Evolutionary conservation across 2,888 invertebrate genomes (phyloP).

Genomic region (Galerucella nymphaeae): DNA sequence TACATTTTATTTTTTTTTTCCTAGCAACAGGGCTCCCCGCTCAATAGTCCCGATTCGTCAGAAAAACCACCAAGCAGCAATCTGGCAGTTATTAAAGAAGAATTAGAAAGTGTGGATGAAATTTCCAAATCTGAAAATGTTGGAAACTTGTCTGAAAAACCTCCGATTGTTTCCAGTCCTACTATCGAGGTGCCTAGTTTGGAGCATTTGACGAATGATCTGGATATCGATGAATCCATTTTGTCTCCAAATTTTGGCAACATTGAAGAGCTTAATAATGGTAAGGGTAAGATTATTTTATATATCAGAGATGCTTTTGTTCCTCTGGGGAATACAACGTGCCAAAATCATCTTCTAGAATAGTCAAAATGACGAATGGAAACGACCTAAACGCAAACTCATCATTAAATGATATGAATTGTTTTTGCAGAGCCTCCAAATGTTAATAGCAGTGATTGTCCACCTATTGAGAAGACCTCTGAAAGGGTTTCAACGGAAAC

Average conservation of each 20-base stretch:
- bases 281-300: no score
- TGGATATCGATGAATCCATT: constrained; percentile 42
- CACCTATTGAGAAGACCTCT: constrained; percentile 23
- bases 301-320: no score
- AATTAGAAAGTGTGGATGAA: constrained; percentile 32
- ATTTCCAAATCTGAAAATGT: constrained; percentile 15
- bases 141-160: constrained; percentile 21
- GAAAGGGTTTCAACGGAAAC: constrained; percentile 35
- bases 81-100: constrained; percentile 46
- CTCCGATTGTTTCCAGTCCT: neutral
- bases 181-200: constrained; percentile 56
- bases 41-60: constrained; percentile 17
- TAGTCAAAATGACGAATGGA: no score
- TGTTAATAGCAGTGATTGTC: constrained; percentile 13
- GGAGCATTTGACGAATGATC: constrained; percentile 15
- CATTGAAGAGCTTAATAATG: constrained; percentile 35
- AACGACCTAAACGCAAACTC: no score
- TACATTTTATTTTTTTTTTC: neutral
- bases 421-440: constrained; percentile 28
- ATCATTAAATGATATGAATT: neutral
- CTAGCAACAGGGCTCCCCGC: constrained; percentile 23
- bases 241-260: constrained; percentile 57
- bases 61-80: constrained; percentile 35
- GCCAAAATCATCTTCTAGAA: no score
- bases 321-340: no score